Conservation (phyloP, 2,113 vertebrate genomes). For the Oreochromis niloticus region DNA sequence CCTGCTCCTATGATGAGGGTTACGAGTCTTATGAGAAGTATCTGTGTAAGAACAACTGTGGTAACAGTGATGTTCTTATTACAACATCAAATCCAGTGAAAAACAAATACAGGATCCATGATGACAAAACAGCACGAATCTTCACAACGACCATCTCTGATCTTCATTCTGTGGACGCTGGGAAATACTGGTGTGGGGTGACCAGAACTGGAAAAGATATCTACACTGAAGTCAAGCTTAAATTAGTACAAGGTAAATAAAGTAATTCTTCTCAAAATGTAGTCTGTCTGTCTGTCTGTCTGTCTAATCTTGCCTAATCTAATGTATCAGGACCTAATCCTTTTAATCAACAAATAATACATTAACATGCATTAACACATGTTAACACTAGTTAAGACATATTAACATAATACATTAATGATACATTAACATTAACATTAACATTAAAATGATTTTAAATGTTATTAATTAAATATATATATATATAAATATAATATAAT, state of each 20-base stretch:
- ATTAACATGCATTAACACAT: not conserved
- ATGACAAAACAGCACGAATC: not conserved
- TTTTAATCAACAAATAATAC: not conserved
- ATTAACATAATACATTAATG: not conserved
- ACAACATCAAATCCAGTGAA: not conserved
- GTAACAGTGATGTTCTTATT: not conserved
- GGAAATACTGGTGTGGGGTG: slow-evolving; percentile 2
- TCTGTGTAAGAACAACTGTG: accelerated
- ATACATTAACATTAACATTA: not conserved
- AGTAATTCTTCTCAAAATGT: too few species aligned
- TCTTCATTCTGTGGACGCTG: not conserved
- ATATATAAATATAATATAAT: not conserved
- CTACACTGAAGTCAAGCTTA: slow-evolving; percentile 7
- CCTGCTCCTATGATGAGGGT: accelerated
- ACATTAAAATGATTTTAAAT: not conserved
- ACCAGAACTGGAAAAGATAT: not conserved
- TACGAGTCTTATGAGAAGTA: not conserved
- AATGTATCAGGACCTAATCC: not conserved
- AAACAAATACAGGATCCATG: accelerated
- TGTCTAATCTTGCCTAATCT: not conserved
- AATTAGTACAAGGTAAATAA: not conserved
- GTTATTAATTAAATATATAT: accelerated
- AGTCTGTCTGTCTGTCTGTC: not conserved
- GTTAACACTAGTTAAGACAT: not conserved
- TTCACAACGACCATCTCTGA: not conserved